Conservation (phyloP, 2,888 invertebrate species). For the Pseudococcus jackbeardsleyi region DNA sequence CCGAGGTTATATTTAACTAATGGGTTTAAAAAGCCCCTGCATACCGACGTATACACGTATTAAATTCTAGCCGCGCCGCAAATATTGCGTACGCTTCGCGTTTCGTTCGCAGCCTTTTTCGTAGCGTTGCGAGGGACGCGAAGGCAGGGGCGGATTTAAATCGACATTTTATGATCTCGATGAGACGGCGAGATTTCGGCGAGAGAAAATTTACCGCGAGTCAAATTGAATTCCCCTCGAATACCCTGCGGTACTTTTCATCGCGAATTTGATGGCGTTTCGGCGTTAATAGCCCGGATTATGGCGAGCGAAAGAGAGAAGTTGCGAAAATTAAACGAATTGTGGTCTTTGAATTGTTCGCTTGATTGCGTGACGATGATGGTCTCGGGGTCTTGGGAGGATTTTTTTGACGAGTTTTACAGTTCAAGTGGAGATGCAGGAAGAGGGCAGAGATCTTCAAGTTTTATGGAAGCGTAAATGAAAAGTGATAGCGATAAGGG, state of each 20-base stretch:
- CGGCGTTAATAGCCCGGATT: slow-evolving; percentile 29
- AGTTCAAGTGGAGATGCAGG: not conserved
- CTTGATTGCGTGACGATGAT: not conserved
- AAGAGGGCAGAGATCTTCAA: not conserved
- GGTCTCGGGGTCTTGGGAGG: not conserved
- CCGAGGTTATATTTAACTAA: slow-evolving; percentile 47
- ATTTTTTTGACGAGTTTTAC: not conserved
- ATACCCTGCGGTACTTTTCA: slow-evolving; percentile 5
- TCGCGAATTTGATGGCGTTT: slow-evolving; percentile 25
- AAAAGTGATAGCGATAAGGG: not conserved
- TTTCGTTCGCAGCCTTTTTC: not conserved
- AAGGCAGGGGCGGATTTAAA: not conserved
- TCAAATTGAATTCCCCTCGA: slow-evolving; percentile 17
- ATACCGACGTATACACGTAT: not conserved
- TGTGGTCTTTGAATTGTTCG: not conserved
- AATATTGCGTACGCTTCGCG: not conserved
- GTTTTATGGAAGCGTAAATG: not conserved
- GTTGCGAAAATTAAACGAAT: slow-evolving; percentile 20
- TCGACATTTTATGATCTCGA: slow-evolving; percentile 40
- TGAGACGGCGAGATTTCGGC: not conserved
- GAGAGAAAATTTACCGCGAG: not conserved
- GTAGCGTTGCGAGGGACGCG: not conserved
- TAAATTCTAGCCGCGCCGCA: slow-evolving; percentile 35
- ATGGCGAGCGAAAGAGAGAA: not conserved
- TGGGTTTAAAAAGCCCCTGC: slow-evolving; percentile 7